Evolutionary conservation across 2,888 invertebrate genomes (phyloP), one percentile per base, ranked within the genome.

Genomic region (Ormyrus labotus): DNA sequence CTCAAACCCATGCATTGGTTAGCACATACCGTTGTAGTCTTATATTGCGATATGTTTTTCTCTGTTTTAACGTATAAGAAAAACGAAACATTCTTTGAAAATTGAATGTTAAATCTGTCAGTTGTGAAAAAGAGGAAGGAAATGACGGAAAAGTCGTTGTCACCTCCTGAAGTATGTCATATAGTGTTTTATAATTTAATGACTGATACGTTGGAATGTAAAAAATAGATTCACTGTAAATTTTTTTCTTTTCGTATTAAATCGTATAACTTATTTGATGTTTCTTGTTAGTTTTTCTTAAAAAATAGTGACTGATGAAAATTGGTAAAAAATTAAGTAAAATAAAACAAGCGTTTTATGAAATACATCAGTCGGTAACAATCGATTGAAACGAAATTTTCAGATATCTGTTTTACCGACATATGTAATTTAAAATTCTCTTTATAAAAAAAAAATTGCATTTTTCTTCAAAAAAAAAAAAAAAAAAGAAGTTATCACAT

Each of bases 1-100:
- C 87, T 88, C 89, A 90, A 91, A 84, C 84, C 87, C 90, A 91
- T 90, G 90, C 91, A 86, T 85, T 85, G 82, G 89, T 90, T 89
- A 89, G 82, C 71, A 61, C 72, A 73, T 58, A 71, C 45, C 63
- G 47, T 64, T 19, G 72, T 69, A 55, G 55, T 78, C 51, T 60
- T 13, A 64, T 71, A 48, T 76, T 53, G 61, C 50, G 64, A 48
- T 73, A 58, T 64, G 72, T 65, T 72, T 58, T 55, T 70, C n/a
- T 63, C 13, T 13, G n/a, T 78, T n/a, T 47, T 13, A 19, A 48
- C 48, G 58, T 58, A 70, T 53, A 60, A 48, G 10, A 45, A 68
- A 68, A 58, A 1, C 45, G 7, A 72, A 61, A 60, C 72, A 63
- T 19, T 79, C 55, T 6, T 67, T 55, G 13, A n/a, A 47, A 69